Evolutionary conservation across 2,888 invertebrate genomes (phyloP), one percentile per base, ranked within the genome.

Genomic region (Dendrolimus houi): DNA sequence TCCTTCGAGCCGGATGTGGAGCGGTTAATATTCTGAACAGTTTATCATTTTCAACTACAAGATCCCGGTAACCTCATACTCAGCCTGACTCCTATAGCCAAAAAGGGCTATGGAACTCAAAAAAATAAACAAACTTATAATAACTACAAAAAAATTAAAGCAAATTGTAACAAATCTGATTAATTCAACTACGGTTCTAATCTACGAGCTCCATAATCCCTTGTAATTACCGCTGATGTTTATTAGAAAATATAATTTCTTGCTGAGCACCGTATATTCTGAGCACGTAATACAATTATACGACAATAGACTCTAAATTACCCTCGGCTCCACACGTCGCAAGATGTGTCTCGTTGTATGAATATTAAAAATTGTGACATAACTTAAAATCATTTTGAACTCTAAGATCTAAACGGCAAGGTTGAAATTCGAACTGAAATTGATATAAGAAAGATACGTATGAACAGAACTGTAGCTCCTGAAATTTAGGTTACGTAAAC

Each of bases 221-320:
- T 53, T 52, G 59, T 66, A 69, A 69, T 71, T 69, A 76, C 70
- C 64, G 58, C 61, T 66, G 69, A 75, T 79, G 75, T 81, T 75
- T 78, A 79, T 74, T 72, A 73, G 67, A 66, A 72, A 76, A 78
- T 75, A 74, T 75, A 76, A 78, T 77, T 75, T 69, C 67, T 69
- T 70, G 64, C 63, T 64, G 59, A 60, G 62, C 61, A 61, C 59
- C 55, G n/a, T 57, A 63, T 59, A 79, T 79, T 73, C 76, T 40
- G 62, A 67, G 66, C 79, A 80, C 80, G 79, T 79, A 79, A 79
- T 74, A 75, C 75, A 81, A 81, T 82, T 82, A 81, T 72, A 74
- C 75, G 72, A 79, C 79, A 80, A 81, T 75, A 71, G 75, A 75
- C 70, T 77, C 71, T 71, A 77, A 81, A 77, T 81, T 75, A 78